Evolutionary conservation across 1,140 invertebrate genomes (phyloP), one percentile per base, ranked within the genome.

Genomic region (Cydia pomonella): DNA sequence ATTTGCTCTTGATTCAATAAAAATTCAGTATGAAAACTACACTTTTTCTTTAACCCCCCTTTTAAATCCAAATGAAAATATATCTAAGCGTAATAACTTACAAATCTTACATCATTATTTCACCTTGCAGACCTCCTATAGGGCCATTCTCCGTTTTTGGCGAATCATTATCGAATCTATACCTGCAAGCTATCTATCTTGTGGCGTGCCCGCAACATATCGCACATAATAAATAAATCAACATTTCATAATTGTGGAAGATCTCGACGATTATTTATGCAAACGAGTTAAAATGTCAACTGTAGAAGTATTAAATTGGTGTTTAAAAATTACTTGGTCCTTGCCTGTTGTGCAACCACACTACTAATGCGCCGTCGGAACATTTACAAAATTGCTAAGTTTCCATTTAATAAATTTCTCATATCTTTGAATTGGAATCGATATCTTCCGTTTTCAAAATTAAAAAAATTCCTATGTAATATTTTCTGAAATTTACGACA

Each of bases 201-300:
- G 29, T 38, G 10, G 64, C 29, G 4, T 18, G 4, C 33, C 10
- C 23, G 64, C 27, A 18, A 41, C 63, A 69, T 69, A 69, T 38
- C 29, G 64, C 64, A 66, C 27, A 66, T 66, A 69, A 69, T 38
- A 33, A n/a, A 69, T 69, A 69, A 69, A 69, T 69, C 64, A 69
- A 59, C 27, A 69, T 69, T 69, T 69, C 64, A 69, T 41, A 69
- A 69, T 69, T 69, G 21, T 69, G 29, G 64, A 69, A 9, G 33
- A 69, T 69, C n/a, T 33, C 27, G 29, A 18, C n/a, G 29, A 69
- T 69, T 69, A 69, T 69, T 69, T 7, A 69, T 38, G 27, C 29
- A 69, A 69, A 69, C n/a, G 29, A 38, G 18, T 69, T 69, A 18
- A 69, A 69, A 69, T 69, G 64, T 69, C 64, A 69, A 69, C 27